Evolutionary conservation across 2,797 vertebrate genomes (phyloP).

Genomic region (Microchirus variegatus): DNA sequence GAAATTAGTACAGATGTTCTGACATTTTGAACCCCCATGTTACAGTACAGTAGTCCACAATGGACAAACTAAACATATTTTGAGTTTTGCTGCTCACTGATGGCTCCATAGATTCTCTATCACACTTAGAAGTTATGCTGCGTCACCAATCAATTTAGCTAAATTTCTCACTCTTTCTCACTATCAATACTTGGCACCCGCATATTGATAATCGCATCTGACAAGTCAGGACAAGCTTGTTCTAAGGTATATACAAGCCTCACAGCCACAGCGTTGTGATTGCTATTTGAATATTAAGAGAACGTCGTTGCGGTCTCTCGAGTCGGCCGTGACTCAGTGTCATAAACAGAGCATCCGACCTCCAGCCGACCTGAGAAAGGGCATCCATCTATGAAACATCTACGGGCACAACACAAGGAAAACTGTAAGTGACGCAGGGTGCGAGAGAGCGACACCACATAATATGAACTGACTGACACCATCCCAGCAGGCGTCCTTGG

Average conservation of each 20-base stretch:
- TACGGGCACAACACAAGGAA: not conserved
- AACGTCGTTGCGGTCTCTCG: not conserved
- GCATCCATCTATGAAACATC: constrained; percentile 3
- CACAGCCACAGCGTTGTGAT: not conserved
- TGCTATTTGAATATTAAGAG: constrained; percentile 10
- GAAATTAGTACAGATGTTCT: too few relatives aligned
- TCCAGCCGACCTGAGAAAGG: constrained; percentile 5
- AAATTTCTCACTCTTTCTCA: too few relatives aligned
- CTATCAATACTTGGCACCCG: too few relatives aligned
- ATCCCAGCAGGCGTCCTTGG: constrained; percentile 38
- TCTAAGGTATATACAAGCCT: not conserved
- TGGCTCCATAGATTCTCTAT: too few relatives aligned
- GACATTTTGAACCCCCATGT: too few relatives aligned
- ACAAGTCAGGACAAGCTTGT: not conserved
- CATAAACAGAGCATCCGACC: constrained; percentile 9
- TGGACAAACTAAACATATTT: too few relatives aligned
- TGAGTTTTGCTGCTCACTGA: too few relatives aligned
- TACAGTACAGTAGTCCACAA: too few relatives aligned
- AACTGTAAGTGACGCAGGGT: constrained; percentile 28
- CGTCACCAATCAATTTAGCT: too few relatives aligned
- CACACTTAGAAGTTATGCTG: too few relatives aligned
- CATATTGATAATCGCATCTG: too few relatives aligned
- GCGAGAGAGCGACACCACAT: constrained; percentile 15
- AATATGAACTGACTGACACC: constrained; percentile 23
- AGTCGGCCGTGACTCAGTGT: constrained; percentile 11